Evolutionary conservation across 2,797 vertebrate species (phyloP).

Genomic region (Silurus lanzhouensis): DNA sequence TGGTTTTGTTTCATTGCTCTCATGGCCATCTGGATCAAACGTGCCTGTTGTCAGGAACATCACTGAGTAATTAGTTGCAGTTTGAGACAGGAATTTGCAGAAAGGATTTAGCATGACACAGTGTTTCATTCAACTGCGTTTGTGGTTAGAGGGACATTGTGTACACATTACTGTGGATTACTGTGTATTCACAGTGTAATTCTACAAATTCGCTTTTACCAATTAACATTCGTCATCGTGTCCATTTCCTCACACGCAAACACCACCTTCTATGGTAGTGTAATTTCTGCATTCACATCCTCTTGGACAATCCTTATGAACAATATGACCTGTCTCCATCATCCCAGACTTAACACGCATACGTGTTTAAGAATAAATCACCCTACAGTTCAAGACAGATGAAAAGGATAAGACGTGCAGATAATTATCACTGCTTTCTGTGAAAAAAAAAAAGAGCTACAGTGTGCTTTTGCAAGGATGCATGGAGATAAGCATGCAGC

Average conservation of each 20-base stretch:
- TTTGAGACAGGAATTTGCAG: background rate
- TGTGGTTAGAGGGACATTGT: background rate
- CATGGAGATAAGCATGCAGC: slow-evolving; percentile 30
- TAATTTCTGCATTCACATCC: background rate
- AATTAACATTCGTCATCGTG: background rate
- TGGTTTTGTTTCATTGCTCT: background rate
- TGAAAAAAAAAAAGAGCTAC: slow-evolving; percentile 30
- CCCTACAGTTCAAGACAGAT: slow-evolving; percentile 34
- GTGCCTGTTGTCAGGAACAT: background rate
- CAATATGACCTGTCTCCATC: background rate
- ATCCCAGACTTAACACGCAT: slow-evolving; percentile 25
- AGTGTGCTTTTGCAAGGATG: slow-evolving; percentile 38
- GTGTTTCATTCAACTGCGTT: background rate
- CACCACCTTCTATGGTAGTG: background rate
- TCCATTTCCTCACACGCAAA: background rate
- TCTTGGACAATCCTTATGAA: background rate
- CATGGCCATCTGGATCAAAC: background rate
- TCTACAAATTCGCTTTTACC: background rate
- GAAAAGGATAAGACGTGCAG: slow-evolving; percentile 13
- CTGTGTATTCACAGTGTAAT: background rate
- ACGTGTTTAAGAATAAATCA: slow-evolving; percentile 17
- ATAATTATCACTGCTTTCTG: slow-evolving; percentile 31
- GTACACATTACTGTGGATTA: background rate
- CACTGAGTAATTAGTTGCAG: background rate
- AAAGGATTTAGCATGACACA: background rate